These are phyloP conservation scores for Aphidoletes aphidimyza DNA, from an alignment of 2,888 invertebrate genomes.

Conservation along the genomic window DNA sequence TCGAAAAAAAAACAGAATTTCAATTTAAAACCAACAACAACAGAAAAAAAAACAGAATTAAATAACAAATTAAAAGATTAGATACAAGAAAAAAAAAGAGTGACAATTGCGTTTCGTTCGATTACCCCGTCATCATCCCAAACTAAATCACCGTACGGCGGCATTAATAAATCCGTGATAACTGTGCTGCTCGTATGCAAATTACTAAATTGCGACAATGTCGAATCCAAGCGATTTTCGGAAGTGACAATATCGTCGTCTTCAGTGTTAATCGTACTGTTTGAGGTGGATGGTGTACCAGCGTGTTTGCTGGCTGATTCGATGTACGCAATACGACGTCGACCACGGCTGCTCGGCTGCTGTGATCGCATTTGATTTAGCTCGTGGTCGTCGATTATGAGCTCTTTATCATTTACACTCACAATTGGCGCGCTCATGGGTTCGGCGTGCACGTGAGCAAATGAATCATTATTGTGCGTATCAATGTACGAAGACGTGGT, in stretches of 20 bases:
- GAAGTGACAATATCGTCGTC: constrained; percentile 7
- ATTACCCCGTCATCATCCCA: constrained; percentile 61
- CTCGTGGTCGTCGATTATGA: background rate
- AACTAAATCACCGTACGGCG: constrained; percentile 70
- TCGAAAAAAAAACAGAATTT: background rate
- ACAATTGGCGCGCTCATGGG: background rate
- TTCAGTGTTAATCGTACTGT: background rate
- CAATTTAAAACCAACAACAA: background rate
- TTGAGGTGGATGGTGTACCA: background rate
- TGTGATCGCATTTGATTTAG: constrained; percentile 4
- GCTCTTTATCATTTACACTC: background rate
- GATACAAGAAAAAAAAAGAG: background rate
- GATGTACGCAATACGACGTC: constrained; percentile 70
- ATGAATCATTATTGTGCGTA: constrained; percentile 23
- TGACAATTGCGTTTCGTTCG: background rate
- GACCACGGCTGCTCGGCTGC: background rate
- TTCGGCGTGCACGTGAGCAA: background rate
- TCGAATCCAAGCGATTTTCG: constrained; percentile 14
- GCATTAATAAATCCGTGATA: constrained; percentile 62
- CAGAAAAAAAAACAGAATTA: background rate
- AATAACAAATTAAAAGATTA: background rate
- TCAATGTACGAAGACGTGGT: constrained; percentile 5
- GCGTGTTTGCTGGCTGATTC: constrained; percentile 65
- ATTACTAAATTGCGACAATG: background rate
- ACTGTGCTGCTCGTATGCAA: constrained; percentile 24